phyloP scores from a whole-genome alignment of 1,140 invertebrate species.

The Chironomus tepperi region DNA sequence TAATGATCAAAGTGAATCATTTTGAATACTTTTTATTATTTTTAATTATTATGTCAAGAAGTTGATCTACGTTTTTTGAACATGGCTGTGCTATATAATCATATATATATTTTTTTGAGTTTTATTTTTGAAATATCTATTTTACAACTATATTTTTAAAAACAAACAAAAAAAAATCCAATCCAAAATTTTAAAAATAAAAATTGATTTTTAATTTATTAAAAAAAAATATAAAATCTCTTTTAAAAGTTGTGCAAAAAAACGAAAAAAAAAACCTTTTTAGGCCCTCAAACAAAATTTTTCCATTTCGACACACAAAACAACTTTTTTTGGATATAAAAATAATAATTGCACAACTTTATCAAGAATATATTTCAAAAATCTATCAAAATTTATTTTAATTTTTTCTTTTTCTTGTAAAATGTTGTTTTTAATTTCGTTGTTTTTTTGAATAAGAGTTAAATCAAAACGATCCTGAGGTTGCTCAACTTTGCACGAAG shows the following conservation, averaged over 20 bases:
- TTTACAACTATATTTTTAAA: slow-evolving; percentile 6
- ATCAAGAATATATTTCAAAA: neutral
- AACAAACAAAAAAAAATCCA: neutral
- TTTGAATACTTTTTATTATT: slow-evolving; percentile 27
- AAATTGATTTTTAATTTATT: too few species aligned
- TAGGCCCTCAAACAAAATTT: too few species aligned
- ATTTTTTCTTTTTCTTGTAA: neutral
- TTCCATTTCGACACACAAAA: too few species aligned
- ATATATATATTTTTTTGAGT: slow-evolving; percentile 36
- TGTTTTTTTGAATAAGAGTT: neutral
- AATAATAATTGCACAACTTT: slow-evolving; percentile 1
- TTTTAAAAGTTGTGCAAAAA: slow-evolving; percentile 12
- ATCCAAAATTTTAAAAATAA: neutral
- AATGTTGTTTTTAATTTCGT: slow-evolving; percentile 14
- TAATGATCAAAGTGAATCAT: slow-evolving; percentile 29
- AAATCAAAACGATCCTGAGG: too few species aligned
- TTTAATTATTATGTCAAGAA: slow-evolving; percentile 56
- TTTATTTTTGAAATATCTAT: slow-evolving; percentile 20
- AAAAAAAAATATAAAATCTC: too few species aligned
- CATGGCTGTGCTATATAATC: slow-evolving; percentile 58
- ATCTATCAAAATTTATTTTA: neutral
- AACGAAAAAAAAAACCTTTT: neutral
- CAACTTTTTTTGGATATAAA: neutral
- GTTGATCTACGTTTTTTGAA: slow-evolving; percentile 85
- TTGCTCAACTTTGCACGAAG: too few species aligned